Conservation (phyloP, 2,888 invertebrate genomes). For the Enoplolaimus lenunculus region DNA sequence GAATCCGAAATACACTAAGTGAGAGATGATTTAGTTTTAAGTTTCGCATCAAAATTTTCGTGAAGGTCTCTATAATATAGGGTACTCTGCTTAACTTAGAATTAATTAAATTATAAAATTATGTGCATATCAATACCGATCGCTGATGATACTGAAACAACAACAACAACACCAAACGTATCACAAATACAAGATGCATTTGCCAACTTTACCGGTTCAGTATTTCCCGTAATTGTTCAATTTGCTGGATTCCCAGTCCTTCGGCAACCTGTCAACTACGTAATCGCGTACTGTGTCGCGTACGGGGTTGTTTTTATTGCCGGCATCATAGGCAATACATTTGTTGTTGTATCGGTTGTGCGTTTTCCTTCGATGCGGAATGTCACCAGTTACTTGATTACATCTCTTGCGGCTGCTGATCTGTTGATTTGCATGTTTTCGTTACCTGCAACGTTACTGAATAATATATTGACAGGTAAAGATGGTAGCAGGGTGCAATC, state of each 20-base stretch:
- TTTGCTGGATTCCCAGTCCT: background rate
- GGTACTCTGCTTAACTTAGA: too few relatives aligned
- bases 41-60: too few relatives aligned
- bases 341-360: slow-evolving; percentile 72
- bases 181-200: too few relatives aligned
- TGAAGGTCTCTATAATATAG: too few relatives aligned
- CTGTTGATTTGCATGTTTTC: slow-evolving; percentile 84
- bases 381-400: slow-evolving; percentile 85
- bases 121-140: too few relatives aligned
- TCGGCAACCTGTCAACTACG: background rate
- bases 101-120: too few relatives aligned
- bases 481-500: too few relatives aligned
- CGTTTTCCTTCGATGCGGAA: slow-evolving; percentile 67
- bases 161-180: too few relatives aligned
- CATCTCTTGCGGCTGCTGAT: slow-evolving; percentile 81
- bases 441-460: slow-evolving; percentile 78
- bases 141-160: too few relatives aligned
- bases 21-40: too few relatives aligned
- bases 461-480: slow-evolving; percentile 82
- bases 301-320: slow-evolving; percentile 69
- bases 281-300: slow-evolving; percentile 56
- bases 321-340: slow-evolving; percentile 52
- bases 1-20: too few relatives aligned
- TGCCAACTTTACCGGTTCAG: too few relatives aligned
- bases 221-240: background rate